Base-by-base conservation (phyloP, 2,888 invertebrate species). In the Tanytarsus gracilentus region DNA sequence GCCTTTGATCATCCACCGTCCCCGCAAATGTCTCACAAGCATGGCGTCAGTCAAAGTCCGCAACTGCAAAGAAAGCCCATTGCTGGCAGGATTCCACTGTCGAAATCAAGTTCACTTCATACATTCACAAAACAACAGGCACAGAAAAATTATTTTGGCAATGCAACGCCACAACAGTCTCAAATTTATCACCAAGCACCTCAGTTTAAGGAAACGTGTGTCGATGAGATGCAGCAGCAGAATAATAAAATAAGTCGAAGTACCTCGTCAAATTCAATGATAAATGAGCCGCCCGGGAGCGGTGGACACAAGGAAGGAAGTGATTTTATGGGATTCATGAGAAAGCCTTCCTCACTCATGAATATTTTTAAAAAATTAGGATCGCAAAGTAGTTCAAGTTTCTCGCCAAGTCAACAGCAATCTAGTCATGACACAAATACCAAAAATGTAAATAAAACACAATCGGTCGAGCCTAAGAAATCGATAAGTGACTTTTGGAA, bases 401-500 rank as follows among this genome's bases (percentile, higher is more conserved):
- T 44, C 23, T 16, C 40, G 7, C 55, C 55, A 8, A 25, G 26
- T 16, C 55, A 55, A 7, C 27, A 50, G 5, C 50, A 16, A 18
- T 8, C 56, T 25, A 25, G 27, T 49, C 26, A 25, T 18, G 49
- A 36, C 1, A 27, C 23, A 5, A 40, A 44, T 56, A 14, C 55
- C 61, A 4, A 36, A 14, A 44, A 44, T 23, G 11, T 18, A 18
- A 18, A 11, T 4, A 44, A 44, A 18, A 44, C 44, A 25, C 62
- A 71, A 11, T 71, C 69, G 8, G 72, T 72, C 55, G 73, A 73
- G 50, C 73, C 49, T 23, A 60, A 48, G 40, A 33, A 73, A 62
- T 61, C 70, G 14, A 68, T 74, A 68, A 74, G 72, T 61, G 70
- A 72, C 23, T 74, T 74, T 64, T 75, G 74, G 74, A 65, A 68